phyloP scores from a whole-genome alignment of 2,888 invertebrate genomes.

The Cerastis leucographa region DNA sequence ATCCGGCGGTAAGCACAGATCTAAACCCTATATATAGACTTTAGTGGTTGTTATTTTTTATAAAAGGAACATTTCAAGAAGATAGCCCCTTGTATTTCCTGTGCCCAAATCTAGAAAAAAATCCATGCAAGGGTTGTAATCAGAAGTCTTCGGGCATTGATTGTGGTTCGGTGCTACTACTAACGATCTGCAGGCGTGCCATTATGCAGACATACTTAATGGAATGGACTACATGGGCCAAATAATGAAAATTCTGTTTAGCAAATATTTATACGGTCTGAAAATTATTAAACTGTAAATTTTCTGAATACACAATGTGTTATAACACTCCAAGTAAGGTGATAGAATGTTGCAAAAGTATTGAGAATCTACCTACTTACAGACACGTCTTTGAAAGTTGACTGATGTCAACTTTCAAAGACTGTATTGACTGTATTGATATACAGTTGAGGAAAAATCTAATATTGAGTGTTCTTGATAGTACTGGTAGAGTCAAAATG shows the following conservation, averaged over 20 bases:
- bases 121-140: background rate
- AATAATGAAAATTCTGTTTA: constrained; percentile 5
- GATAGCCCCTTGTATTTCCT: background rate
- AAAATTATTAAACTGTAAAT: background rate
- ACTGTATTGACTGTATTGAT: too few relatives aligned
- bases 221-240: too few relatives aligned
- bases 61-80: background rate
- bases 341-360: constrained; percentile 4
- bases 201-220: background rate
- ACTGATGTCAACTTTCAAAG: too few relatives aligned
- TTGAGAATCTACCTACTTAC: background rate
- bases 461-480: background rate
- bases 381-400: constrained; percentile 7
- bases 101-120: background rate
- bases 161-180: background rate
- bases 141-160: background rate
- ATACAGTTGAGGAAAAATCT: constrained; percentile 19
- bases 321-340: background rate
- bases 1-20: background rate
- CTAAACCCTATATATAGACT: too few relatives aligned
- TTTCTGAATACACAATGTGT: background rate
- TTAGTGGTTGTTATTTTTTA: background rate
- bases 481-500: background rate
- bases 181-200: background rate
- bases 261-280: background rate